Evolutionary conservation across 2,888 invertebrate species (phyloP), one percentile per base, ranked within the genome.

Genomic region (Hofmannophila pseudospretella): DNA sequence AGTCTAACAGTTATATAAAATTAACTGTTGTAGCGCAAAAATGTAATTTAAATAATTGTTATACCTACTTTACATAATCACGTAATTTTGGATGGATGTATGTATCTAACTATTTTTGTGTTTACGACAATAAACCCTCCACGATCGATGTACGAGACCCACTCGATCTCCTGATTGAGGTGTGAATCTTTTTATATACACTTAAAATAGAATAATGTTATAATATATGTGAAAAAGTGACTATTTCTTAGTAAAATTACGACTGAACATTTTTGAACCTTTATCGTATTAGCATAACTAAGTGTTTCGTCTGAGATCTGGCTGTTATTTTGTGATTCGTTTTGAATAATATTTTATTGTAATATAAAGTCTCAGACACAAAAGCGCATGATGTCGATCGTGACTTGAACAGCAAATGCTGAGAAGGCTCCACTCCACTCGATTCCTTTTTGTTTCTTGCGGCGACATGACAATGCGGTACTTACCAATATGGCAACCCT

Each of bases 191-290:
- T 54, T 62, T 53, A 51, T 27, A 55, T 51, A 59, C 9, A 32
- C 54, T 59, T 51, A 52, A 39, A 41, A 39, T 42, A 41, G 39
- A 42, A 45, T 50, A 34, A 42, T 30, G 22, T 39, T 42, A 42
- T 45, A 36, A 56, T 59, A 55, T 58, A n/a, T 53, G 55, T 54
- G 47, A 58, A 60, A 62, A 51, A 45, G 20, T n/a, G n/a, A 67
- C 67, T 70, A 75, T 72, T 74, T 80, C 73, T 77, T 76, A 76
- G 27, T 34, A 66, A 76, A 69, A 72, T 69, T 74, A 66, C 50
- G 85, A 84, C 82, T 84, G 84, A 84, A 58, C 53, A 67, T 68
- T 70, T 84, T 85, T 70, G 70, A 79, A 74, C 65, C 69, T 79
- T 67, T 82, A 76, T 75, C 66, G 58, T 60, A 16, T 63, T 74